Conservation (phyloP, 2,888 invertebrate species). For the Cantharis lateralis region DNA sequence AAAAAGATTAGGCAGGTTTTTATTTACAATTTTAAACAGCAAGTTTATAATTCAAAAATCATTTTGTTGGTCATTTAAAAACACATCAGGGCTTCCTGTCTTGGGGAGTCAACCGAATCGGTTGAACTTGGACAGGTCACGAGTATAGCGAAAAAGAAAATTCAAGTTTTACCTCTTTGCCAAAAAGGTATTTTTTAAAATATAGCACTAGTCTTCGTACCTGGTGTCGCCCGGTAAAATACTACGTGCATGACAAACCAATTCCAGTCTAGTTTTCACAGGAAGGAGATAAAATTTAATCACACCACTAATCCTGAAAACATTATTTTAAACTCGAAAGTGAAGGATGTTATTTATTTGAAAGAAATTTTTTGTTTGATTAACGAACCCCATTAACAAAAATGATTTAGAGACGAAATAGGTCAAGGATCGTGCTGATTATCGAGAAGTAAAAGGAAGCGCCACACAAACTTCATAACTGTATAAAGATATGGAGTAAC, state of each 20-base stretch:
- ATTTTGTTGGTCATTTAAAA: neutral
- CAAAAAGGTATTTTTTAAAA: too few species aligned
- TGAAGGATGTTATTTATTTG: neutral
- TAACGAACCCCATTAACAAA: neutral
- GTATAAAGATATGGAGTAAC: slow-evolving; percentile 8
- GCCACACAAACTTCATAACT: slow-evolving; percentile 9
- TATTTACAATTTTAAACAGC: neutral
- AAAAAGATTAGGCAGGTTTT: neutral
- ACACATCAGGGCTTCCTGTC: neutral
- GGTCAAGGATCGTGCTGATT: slow-evolving; percentile 6
- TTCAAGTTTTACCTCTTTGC: too few species aligned
- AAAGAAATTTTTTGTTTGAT: neutral
- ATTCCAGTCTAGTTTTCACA: neutral
- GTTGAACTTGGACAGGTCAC: too few species aligned
- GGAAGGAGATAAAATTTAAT: neutral
- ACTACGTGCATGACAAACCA: too few species aligned
- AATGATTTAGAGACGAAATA: slow-evolving; percentile 2
- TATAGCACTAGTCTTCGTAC: neutral
- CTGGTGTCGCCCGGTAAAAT: too few species aligned
- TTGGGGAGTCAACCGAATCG: too few species aligned
- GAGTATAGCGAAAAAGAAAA: too few species aligned
- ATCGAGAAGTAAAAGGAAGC: slow-evolving; percentile 5
- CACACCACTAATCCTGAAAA: neutral
- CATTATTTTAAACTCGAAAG: neutral
- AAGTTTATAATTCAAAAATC: neutral